phyloP scores from a whole-genome alignment of 2,797 vertebrate genomes.

The Parauchenoglanis ngamensis region DNA sequence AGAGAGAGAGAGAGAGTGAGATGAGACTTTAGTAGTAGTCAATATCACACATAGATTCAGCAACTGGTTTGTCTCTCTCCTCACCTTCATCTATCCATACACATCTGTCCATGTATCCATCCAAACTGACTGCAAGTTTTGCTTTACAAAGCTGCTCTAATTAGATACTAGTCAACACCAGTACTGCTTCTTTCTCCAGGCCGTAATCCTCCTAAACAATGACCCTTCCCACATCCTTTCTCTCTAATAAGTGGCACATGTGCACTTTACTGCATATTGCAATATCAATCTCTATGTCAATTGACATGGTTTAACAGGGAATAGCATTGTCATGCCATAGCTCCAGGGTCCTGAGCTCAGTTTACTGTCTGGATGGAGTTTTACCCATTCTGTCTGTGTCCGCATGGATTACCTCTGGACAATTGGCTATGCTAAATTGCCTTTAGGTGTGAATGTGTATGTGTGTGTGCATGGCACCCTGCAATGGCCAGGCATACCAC shows the following conservation, averaged over 20 bases:
- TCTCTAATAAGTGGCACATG: neutral
- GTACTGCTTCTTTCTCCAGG: neutral
- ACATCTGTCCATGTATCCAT: neutral
- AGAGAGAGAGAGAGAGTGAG: no score
- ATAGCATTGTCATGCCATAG: neutral
- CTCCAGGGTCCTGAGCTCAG: neutral
- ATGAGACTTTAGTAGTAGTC: neutral
- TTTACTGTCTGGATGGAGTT: neutral
- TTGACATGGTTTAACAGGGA: neutral
- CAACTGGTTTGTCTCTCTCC: neutral
- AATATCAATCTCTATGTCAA: neutral
- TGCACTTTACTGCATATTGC: neutral
- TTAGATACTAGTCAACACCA: neutral
- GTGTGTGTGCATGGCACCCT: neutral
- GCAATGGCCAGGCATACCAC: neutral
- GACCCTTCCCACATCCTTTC: neutral
- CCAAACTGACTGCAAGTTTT: neutral
- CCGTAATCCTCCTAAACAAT: neutral
- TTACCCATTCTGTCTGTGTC: neutral
- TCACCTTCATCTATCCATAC: neutral
- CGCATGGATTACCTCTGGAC: neutral
- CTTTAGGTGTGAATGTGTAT: neutral
- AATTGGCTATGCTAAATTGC: neutral
- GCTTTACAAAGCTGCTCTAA: neutral
- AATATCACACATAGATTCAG: neutral